Evolutionary conservation across 2,888 invertebrate species (phyloP), one percentile per base, ranked within the genome.

Genomic region (Maniola hyperantus): DNA sequence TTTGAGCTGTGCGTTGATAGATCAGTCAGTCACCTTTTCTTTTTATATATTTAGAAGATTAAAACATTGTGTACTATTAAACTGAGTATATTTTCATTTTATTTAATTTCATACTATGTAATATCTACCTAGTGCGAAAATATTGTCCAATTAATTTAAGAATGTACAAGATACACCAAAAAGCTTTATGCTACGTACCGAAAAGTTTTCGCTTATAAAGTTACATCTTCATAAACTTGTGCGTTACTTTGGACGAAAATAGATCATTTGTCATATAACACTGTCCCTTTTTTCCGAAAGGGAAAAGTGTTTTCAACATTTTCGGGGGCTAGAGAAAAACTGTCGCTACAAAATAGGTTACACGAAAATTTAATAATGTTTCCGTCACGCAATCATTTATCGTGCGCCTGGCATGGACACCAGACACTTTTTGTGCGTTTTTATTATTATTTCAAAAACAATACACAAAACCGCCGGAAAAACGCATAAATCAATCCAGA

Each of bases 401-500:
- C 63, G 63, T 55, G 2, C 46, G 33, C 59, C 48, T 18, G 46
- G 54, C 26, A 59, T 20, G 50, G 66, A 54, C 68, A 59, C 15
- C 63, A 64, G 65, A 65, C 59, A 64, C 63, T 65, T 66, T 70
- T 64, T 62, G 57, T 51, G 50, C 50, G 59, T 63, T 61, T 65
- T 11, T 26, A 57, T 15, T 44, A 44, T 64, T 50, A 55, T 20
- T 55, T 53, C 33, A 34, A 61, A 61, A 48, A 69, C 66, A 48
- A 59, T 64, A 67, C 57, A 67, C 64, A 69, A 61, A 57, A 64
- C 60, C 44, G 57, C 48, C 53, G 67, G 44, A 58, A 58, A 46
- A 65, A 44, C 55, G 44, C 48, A 67, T 67, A 62, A 65, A 69
- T 69, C 69, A 69, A 62, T 67, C 69, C 44, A 57, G 44, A 53